phyloP scores from a whole-genome alignment of 2,113 vertebrate species.

The Shinisaurus crocodilurus region DNA sequence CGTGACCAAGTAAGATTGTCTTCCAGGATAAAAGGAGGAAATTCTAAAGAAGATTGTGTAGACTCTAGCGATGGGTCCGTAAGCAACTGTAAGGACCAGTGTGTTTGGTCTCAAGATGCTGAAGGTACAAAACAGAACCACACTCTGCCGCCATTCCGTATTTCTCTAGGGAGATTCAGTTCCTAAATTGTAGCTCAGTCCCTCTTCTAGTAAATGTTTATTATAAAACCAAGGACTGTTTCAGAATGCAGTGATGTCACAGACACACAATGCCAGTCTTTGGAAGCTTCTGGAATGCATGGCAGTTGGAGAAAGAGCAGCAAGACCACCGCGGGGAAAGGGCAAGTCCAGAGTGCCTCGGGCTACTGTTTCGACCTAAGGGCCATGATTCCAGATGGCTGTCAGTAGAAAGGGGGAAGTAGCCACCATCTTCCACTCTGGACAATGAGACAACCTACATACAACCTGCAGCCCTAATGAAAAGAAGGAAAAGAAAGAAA shows the following conservation, averaged over 20 bases:
- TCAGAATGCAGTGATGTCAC: conserved; percentile 28
- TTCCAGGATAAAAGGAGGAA: too few species aligned
- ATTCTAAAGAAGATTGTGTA: too few species aligned
- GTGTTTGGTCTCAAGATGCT: background rate
- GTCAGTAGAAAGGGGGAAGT: background rate
- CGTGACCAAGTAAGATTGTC: too few species aligned
- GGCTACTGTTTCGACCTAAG: background rate
- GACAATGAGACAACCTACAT: conserved; percentile 4
- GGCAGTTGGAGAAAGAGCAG: conserved; percentile 22
- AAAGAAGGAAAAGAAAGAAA: background rate
- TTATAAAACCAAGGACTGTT: background rate
- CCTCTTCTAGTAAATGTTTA: background rate
- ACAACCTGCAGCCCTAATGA: conserved; percentile 10
- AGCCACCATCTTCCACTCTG: background rate
- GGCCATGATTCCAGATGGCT: conserved; percentile 34
- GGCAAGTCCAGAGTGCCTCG: background rate
- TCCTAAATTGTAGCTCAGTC: background rate
- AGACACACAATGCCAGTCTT: background rate
- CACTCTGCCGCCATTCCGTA: too few species aligned
- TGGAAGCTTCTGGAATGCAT: conserved; percentile 22
- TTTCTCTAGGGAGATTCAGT: background rate
- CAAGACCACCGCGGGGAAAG: background rate
- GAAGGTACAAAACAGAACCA: background rate
- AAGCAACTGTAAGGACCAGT: too few species aligned
- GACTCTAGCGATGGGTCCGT: too few species aligned